A percentile compares a stretch with the other conserved stretches of the same genome.
phyloP scores from a whole-genome alignment of 2,888 invertebrate genomes.

The Drymonia ruficornis region DNA sequence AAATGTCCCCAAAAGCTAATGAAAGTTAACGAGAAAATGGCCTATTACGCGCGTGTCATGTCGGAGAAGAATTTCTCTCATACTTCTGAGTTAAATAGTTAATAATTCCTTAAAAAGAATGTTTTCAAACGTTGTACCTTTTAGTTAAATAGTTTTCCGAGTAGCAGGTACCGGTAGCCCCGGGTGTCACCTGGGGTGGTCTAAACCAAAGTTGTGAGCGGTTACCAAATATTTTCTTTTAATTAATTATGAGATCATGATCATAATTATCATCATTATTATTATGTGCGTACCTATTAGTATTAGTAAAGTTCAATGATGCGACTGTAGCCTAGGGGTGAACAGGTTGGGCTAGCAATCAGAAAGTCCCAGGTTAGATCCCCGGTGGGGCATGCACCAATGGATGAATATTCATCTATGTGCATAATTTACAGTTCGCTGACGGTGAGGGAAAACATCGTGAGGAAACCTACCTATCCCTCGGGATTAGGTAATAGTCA shows the following conservation, averaged over 20 bases:
- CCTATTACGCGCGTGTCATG: conserved; percentile 41
- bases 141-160: conserved; percentile 67
- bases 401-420: too few relatives aligned
- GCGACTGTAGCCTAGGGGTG: too few relatives aligned
- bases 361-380: too few relatives aligned
- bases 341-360: too few relatives aligned
- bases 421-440: too few relatives aligned
- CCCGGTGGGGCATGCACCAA: too few relatives aligned
- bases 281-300: too few relatives aligned
- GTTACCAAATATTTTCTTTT: neutral
- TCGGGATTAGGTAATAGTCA: too few relatives aligned
- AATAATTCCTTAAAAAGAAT: conserved; percentile 62
- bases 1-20: neutral
- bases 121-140: conserved; percentile 67
- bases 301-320: too few relatives aligned
- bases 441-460: too few relatives aligned
- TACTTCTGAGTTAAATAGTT: conserved; percentile 48
- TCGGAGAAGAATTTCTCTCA: conserved; percentile 42
- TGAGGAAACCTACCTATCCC: too few relatives aligned
- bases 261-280: too few relatives aligned
- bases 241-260: neutral
- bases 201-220: conserved; percentile 9
- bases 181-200: conserved; percentile 39
- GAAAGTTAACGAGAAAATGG: conserved; percentile 11
- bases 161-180: conserved; percentile 21